Conservation (phyloP, 2,113 vertebrate species). For the Coryphaenoides rupestris region DNA sequence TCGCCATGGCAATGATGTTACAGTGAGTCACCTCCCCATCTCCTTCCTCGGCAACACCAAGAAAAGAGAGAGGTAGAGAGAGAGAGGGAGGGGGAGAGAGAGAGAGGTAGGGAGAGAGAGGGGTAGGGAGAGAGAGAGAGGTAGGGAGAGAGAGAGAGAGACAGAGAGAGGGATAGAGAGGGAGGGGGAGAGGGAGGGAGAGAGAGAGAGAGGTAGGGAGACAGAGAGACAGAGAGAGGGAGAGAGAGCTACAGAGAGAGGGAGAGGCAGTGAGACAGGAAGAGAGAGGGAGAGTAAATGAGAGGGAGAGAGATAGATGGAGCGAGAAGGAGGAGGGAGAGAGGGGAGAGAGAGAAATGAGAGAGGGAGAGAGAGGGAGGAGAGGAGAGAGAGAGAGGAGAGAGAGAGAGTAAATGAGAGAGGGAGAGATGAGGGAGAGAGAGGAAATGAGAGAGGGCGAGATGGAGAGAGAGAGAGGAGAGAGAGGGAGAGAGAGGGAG, state of each 20-base stretch:
- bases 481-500: neutral
- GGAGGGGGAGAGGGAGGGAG: too few species aligned
- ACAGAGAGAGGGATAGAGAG: neutral
- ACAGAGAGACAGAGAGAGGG: neutral
- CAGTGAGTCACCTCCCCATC: constrained; percentile 70
- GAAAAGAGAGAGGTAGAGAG: constrained; percentile 45
- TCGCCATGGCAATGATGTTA: constrained; percentile 70
- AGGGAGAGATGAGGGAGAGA: neutral
- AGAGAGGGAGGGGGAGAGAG: neutral
- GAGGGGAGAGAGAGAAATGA: neutral
- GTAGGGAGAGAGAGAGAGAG: neutral
- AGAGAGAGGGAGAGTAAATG: neutral
- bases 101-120: neutral
- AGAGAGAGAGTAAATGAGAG: neutral
- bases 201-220: neutral
- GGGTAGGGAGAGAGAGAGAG: neutral
- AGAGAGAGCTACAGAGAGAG: neutral
- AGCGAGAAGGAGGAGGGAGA: neutral
- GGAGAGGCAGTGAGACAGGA: neutral
- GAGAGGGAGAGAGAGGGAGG: neutral
- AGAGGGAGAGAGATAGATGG: neutral
- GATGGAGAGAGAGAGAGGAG: neutral
- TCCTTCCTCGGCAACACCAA: constrained; percentile 53
- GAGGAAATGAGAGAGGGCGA: neutral
- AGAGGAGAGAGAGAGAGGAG: neutral